phyloP scores from a whole-genome alignment of 1,140 invertebrate species.

The Sweltsa coloradensis region DNA sequence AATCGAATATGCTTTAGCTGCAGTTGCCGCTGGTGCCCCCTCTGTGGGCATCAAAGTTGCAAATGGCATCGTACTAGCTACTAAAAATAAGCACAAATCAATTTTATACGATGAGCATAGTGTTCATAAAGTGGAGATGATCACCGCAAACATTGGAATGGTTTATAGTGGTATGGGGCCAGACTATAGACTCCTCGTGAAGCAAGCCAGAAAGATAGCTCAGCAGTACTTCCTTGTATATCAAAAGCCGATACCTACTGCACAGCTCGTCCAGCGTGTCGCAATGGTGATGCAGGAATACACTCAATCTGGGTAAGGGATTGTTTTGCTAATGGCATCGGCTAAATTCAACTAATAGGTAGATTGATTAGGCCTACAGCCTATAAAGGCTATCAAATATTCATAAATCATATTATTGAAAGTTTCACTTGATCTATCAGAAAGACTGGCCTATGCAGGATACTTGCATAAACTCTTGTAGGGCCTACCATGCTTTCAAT shows the following conservation, averaged over 20 bases:
- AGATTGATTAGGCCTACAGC: no score
- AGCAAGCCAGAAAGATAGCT: constrained; percentile 91
- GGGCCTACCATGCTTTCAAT: no score
- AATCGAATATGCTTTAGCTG: constrained; percentile 99
- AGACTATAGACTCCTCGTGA: constrained; percentile 82
- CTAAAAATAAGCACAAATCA: constrained; percentile 98
- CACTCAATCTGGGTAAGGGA: constrained; percentile 92
- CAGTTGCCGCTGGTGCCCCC: constrained; percentile 95
- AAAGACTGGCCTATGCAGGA: no score
- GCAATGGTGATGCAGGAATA: constrained; percentile 99
- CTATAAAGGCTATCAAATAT: no score
- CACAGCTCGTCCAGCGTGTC: constrained; percentile 90
- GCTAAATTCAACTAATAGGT: no score
- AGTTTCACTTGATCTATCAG: no score
- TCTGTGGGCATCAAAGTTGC: constrained; percentile 96
- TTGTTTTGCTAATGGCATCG: no score
- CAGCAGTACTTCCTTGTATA: constrained; percentile 90
- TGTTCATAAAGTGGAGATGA: constrained; percentile 91
- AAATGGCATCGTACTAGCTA: constrained; percentile 94
- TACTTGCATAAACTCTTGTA: no score
- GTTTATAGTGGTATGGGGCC: constrained; percentile 94
- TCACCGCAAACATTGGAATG: constrained; percentile 94
- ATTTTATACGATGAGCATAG: constrained; percentile 93
- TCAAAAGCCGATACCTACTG: constrained; percentile 88
- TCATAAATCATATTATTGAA: no score